Evolutionary conservation across 2,113 vertebrate genomes (phyloP).

Genomic region (Empidonax alnorum): DNA sequence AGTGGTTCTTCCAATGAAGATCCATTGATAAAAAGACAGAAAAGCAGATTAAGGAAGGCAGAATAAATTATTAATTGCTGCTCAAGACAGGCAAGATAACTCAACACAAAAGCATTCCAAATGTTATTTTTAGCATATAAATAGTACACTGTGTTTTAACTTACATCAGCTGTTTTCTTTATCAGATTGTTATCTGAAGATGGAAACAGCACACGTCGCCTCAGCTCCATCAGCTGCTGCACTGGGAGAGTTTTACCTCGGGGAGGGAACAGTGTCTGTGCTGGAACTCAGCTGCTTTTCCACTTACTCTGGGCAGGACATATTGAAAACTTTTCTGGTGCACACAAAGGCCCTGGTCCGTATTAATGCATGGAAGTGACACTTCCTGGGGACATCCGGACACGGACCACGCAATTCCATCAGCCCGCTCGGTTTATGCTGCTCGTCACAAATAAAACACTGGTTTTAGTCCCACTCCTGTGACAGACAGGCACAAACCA

Average conservation of each 20-base stretch:
- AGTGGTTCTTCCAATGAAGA: not conserved
- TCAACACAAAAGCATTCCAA: conserved; percentile 56
- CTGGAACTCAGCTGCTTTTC: conserved; percentile 53
- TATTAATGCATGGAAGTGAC: conserved; percentile 23
- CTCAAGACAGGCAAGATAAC: conserved; percentile 45
- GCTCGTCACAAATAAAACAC: not conserved
- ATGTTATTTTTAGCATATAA: conserved; percentile 59
- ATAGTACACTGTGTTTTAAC: conserved; percentile 58
- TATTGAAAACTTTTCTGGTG: conserved; percentile 11
- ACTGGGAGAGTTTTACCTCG: conserved; percentile 33
- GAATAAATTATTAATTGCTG: conserved; percentile 57
- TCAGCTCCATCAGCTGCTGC: conserved; percentile 21
- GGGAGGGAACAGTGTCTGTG: not conserved
- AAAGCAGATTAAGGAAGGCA: conserved; percentile 28
- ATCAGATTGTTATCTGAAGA: conserved; percentile 67
- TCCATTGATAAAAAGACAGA: conserved; percentile 45
- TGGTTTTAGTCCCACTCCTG: not conserved
- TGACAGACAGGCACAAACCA: not conserved
- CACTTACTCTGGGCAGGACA: conserved; percentile 10
- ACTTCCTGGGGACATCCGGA: conserved; percentile 46
- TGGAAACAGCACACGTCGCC: conserved; percentile 38
- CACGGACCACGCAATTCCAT: not conserved
- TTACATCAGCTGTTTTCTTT: conserved; percentile 64
- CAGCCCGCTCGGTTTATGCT: not conserved
- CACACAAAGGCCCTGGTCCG: not conserved